phyloP scores from a whole-genome alignment of 1,140 invertebrate genomes.

The Dryas iulia region DNA sequence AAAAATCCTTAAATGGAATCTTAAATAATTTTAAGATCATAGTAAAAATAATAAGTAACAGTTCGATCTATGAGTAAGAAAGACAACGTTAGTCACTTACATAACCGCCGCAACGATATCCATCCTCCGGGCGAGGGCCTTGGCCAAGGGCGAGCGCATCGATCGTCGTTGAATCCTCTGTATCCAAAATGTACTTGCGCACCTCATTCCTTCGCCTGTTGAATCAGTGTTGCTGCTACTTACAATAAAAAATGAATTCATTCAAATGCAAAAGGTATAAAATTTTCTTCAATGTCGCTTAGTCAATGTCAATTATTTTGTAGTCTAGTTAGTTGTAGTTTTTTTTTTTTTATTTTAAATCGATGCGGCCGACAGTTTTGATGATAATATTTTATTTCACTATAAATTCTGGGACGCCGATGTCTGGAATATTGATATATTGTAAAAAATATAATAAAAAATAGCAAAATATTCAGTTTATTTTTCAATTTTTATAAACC shows the following conservation, averaged over 20 bases:
- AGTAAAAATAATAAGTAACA: background rate
- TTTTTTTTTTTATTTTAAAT: background rate
- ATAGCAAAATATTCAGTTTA: no score
- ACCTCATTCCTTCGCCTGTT: slow-evolving; percentile 40
- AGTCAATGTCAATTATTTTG: no score
- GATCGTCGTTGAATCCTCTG: slow-evolving; percentile 46
- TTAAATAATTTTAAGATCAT: no score
- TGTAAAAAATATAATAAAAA: no score
- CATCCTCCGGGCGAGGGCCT: slow-evolving; percentile 53
- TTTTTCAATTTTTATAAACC: no score
- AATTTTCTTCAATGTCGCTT: background rate
- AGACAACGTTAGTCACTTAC: slow-evolving; percentile 39
- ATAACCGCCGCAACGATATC: slow-evolving; percentile 56
- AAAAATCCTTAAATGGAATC: no score
- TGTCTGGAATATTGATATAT: background rate
- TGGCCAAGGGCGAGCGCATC: slow-evolving; percentile 72
- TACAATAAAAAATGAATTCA: background rate
- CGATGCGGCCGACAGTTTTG: background rate
- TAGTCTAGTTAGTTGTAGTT: background rate
- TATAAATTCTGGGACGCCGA: background rate
- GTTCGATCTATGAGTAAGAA: background rate
- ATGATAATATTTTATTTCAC: background rate
- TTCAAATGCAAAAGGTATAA: background rate
- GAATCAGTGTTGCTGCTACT: slow-evolving; percentile 38
- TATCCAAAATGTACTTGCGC: slow-evolving; percentile 39